Evolutionary conservation across 2,888 invertebrate species (phyloP).

Genomic region (Cheilosia soror): DNA sequence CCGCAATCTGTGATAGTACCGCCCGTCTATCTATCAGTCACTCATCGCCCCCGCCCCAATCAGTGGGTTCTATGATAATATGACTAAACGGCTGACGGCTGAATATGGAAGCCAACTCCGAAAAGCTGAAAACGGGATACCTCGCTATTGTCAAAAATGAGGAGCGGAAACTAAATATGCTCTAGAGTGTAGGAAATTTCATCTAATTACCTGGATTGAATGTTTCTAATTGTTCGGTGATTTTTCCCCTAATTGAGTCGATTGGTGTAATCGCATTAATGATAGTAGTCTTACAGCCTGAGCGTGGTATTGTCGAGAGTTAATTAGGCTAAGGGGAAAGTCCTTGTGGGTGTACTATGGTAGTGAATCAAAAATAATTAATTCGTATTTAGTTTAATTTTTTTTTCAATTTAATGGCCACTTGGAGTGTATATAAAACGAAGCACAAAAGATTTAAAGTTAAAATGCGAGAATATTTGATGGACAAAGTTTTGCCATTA

Average conservation of each 20-base stretch:
- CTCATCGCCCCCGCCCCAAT: not conserved
- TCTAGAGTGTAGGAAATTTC: conserved; percentile 16
- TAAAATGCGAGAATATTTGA: conserved; percentile 32
- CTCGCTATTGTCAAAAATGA: not conserved
- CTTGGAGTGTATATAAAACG: not conserved
- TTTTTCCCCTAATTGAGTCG: conserved; percentile 62
- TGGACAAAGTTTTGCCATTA: conserved; percentile 27
- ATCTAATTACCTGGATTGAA: conserved; percentile 62
- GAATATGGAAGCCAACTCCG: not conserved
- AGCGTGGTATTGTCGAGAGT: conserved; percentile 20
- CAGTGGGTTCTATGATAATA: conserved; percentile 4
- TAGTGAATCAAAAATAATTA: conserved; percentile 27
- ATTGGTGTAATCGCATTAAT: conserved; percentile 60
- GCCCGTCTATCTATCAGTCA: conserved; percentile 29
- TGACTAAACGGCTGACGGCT: not conserved
- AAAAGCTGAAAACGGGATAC: conserved; percentile 16
- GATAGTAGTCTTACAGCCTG: conserved; percentile 28
- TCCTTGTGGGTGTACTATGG: not conserved
- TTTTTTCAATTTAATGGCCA: not conserved
- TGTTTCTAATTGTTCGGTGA: conserved; percentile 64
- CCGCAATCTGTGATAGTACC: conserved; percentile 53
- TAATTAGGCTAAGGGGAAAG: conserved; percentile 22
- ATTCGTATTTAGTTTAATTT: conserved; percentile 19
- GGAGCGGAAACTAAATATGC: conserved; percentile 20
- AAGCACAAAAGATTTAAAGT: conserved; percentile 7